A percentile compares a stretch with the other conserved stretches of the same genome.
Conservation (phyloP, 2,113 vertebrate genomes). For the Ceyx cyanopectus region DNA sequence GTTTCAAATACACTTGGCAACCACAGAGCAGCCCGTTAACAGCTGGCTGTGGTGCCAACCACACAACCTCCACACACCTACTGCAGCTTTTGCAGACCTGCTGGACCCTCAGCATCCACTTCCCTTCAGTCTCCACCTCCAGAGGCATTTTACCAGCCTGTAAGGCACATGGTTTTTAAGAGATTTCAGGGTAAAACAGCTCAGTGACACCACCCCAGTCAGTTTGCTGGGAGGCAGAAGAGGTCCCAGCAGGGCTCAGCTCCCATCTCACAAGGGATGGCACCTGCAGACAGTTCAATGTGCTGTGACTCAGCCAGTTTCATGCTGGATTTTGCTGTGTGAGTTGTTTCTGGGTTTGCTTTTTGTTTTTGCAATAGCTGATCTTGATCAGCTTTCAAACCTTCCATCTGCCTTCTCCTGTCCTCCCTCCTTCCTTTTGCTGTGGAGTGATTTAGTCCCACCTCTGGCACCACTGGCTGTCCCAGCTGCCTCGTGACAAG, state of each 20-base stretch:
- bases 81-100: background rate
- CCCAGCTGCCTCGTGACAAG: background rate
- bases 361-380: background rate
- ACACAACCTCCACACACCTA: background rate
- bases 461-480: background rate
- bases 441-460: background rate
- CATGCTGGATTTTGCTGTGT: background rate
- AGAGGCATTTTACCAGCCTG: background rate
- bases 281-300: background rate
- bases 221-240: background rate
- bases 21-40: background rate
- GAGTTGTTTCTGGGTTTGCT: background rate
- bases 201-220: fast-evolving
- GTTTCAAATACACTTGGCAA: background rate
- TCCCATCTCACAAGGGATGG: background rate
- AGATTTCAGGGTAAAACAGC: background rate
- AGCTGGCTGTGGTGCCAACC: background rate
- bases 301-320: background rate
- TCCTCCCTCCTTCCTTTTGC: background rate
- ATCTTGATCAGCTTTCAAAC: constrained; percentile 6
- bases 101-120: background rate
- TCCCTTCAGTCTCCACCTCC: background rate
- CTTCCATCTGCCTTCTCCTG: background rate
- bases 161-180: background rate
- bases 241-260: background rate